Base-by-base conservation (phyloP, 2,113 vertebrate species). In the Progne subis region DNA sequence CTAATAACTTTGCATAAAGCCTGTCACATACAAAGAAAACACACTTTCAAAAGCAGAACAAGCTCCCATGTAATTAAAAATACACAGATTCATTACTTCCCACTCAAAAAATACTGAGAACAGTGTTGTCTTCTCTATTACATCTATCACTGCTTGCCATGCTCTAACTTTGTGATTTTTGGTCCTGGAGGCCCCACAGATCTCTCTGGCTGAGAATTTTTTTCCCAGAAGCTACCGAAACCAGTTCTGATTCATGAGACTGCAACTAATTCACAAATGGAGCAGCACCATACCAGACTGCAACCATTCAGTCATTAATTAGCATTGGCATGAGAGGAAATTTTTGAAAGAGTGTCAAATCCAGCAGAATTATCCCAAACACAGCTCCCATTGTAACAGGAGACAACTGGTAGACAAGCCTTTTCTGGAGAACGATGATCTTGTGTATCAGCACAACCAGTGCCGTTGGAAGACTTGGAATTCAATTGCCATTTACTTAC, bases 191-290 rank as follows among this genome's bases (percentile, higher is more conserved):
- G 69, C 47, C 25, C 14, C 34, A 84, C 20, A 12, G 78, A 89
- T 70, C 80, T 82, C 46, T 59, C 49, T 23, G 53, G 20, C 8
- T 82, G 81, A 69, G 37, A 75, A 63, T 26, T 9, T 9, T 79
- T 70, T 86, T 57, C 72, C n/a, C n/a, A 46, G 50, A 92, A 92
- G 61, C 49, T 86, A 50, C 69, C 76, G 82, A 86, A 94, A 92
- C 19, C 1, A 2, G 41, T 67, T 77, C 76, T 64, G 65, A 87
- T 76, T 75, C 81, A 59, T 25, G 21, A 65, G 81, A 89, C 37
- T 80, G 89, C 92, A 94, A 93, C 53, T 72, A 95, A 93, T 65
- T 92, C 63, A 57, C 25, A 93, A 80, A 63, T 15, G 53, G 61
- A 88, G 68, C 10, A 85, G 86, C 77, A 88, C 79, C 34, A 10